These are phyloP conservation scores for Poecilus cupreus DNA, from an alignment of 2,888 invertebrate genomes.

Conservation along the genomic window DNA sequence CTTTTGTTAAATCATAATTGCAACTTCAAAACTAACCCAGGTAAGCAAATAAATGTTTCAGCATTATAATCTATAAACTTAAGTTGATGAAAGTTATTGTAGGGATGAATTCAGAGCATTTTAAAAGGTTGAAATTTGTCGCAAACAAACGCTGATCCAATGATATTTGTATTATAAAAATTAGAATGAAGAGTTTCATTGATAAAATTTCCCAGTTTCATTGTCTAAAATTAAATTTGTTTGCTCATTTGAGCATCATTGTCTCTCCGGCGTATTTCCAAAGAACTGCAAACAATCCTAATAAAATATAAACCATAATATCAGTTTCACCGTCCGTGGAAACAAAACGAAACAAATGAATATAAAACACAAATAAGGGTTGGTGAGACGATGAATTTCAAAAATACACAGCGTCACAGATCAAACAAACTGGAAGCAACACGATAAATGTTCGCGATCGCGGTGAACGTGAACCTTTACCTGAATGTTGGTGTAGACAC, in stretches of 20 bases:
- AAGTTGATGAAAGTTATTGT: too few relatives aligned
- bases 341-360: neutral
- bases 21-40: too few relatives aligned
- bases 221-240: neutral
- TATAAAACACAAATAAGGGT: neutral
- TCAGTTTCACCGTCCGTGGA: neutral
- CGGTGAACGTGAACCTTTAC: neutral
- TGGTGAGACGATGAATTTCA: conserved; percentile 15
- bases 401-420: conserved; percentile 13
- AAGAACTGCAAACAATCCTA: neutral
- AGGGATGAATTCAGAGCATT: too few relatives aligned
- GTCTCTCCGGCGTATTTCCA: neutral
- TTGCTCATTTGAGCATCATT: neutral
- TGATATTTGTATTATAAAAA: too few relatives aligned
- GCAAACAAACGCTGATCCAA: too few relatives aligned
- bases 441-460: conserved; percentile 34
- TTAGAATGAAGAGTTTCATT: too few relatives aligned
- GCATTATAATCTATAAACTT: too few relatives aligned
- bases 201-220: too few relatives aligned
- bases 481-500: neutral
- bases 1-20: too few relatives aligned
- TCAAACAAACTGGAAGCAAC: conserved; percentile 50
- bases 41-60: too few relatives aligned
- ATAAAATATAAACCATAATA: conserved; percentile 2
- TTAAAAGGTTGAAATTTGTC: too few relatives aligned